Percentiles rank a stretch among this genome's conserved stretches.
Evolutionary conservation across 23 tunicate genomes (phyloP).

Genomic region (Trididemnum clinides): DNA sequence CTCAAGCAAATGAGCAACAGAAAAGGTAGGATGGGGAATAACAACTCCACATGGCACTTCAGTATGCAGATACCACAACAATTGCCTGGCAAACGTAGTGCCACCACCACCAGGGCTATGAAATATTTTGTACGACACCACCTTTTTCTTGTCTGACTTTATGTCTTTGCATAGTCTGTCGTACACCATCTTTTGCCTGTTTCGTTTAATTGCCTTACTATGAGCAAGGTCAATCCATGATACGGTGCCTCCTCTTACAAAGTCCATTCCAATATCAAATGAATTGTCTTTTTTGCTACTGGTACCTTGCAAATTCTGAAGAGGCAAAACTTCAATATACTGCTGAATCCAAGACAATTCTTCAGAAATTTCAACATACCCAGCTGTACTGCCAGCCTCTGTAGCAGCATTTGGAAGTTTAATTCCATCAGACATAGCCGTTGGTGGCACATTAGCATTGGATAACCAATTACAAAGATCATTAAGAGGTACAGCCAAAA

Average conservation of each 20-base stretch:
- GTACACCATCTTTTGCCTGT: not conserved
- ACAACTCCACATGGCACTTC: slow-evolving; percentile 44
- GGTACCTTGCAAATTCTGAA: not conserved
- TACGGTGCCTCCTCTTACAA: slow-evolving; percentile 34
- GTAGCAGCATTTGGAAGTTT: not conserved
- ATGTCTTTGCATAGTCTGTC: not conserved
- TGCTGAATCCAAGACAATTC: slow-evolving; percentile 1
- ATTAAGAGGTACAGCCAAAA: not conserved
- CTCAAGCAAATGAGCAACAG: slow-evolving; percentile 5
- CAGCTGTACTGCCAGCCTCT: not conserved
- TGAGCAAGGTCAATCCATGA: slow-evolving; percentile 54
- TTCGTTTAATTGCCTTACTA: slow-evolving; percentile 19
- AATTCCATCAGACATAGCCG: not conserved
- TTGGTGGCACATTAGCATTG: not conserved
- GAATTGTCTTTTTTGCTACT: not conserved
- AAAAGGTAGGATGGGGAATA: not conserved
- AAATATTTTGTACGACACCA: slow-evolving; percentile 11
- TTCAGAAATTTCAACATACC: not conserved
- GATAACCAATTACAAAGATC: not conserved
- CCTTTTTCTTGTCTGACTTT: not conserved
- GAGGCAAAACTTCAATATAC: slow-evolving; percentile 22
- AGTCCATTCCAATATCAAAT: not conserved
- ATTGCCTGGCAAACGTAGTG: slow-evolving; percentile 46
- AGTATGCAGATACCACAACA: slow-evolving; percentile 40
- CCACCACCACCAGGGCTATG: slow-evolving; percentile 74